Base-by-base conservation (phyloP, 35 echinoderm and acorn worm genomes). In the Eucidaris tribuloides region DNA sequence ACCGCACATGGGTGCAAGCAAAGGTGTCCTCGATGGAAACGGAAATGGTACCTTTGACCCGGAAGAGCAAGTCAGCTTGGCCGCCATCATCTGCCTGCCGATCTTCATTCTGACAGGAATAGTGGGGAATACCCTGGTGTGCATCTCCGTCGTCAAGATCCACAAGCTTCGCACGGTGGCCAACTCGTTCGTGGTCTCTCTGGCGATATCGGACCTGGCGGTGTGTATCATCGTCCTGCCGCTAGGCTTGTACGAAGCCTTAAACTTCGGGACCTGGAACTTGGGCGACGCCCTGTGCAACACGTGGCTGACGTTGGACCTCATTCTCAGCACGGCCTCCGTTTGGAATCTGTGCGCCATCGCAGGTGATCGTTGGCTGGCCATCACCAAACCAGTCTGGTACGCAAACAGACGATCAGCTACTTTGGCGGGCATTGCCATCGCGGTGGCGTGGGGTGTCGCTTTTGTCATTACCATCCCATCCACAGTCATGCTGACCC, bases 161-260 rank as follows among this genome's bases (percentile, higher is more conserved):
- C 15, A 54, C 11, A 95, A 66, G 25, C 82, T 95, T 22, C 87
- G 83, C 29, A 89, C 82, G 0, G 87, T 95, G 46, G 86, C 87
- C 1, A 95, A 95, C 58, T 95, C 62, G 23, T 88, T 80, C 66
- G 62, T 95, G 31, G 92, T 95, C 36, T 95, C 92, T 2, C 77
- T 95, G 38, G 92, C 92, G 7, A 52, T 95, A 19, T 71, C 87
- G 15, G 92, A 95, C 44, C 43, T 85, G 0, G 33, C 85, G 7
- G 78, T 95, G 1, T 95, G 87, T 48, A 42, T 78, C 0, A 70
- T 90, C 23, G 62, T 95, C 17, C 77, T 87, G 20, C 85, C 85
- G 34, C 9, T 87, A 24, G 85, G 72, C 5, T 31, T 59, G 1
- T 79, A 79, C 23, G 46, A 80, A 24, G 85, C 77, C 4, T 3